Percentiles rank a stretch among this genome's conserved stretches.
Conservation (phyloP, 2,797 vertebrate genomes). For the Rhinoraja longicauda region DNA sequence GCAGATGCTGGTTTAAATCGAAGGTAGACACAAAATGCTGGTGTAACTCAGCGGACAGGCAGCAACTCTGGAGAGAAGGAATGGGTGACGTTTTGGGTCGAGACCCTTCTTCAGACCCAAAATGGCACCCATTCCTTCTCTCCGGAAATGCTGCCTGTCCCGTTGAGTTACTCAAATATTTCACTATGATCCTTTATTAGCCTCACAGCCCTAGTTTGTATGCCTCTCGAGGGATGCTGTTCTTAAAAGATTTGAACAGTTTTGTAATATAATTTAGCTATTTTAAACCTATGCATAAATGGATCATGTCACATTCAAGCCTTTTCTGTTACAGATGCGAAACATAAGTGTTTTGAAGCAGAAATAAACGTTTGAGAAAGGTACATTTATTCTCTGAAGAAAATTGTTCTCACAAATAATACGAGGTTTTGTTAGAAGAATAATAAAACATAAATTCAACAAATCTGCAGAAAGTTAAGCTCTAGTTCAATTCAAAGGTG, state of each 20-base stretch:
- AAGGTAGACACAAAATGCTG: too few species aligned
- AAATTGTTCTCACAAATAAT: neutral
- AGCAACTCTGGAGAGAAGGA: too few species aligned
- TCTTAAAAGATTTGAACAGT: neutral
- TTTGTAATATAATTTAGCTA: neutral
- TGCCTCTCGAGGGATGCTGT: neutral
- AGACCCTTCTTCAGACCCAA: too few species aligned
- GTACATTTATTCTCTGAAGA: neutral
- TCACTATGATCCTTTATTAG: too few species aligned
- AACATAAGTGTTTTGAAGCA: neutral
- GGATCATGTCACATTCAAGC: too few species aligned
- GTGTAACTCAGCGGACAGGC: too few species aligned
- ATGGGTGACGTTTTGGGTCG: too few species aligned
- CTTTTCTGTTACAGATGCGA: too few species aligned
- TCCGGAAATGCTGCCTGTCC: too few species aligned
- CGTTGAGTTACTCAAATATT: neutral
- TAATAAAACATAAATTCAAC: neutral
- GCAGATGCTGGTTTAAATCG: too few species aligned
- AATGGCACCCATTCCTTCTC: too few species aligned
- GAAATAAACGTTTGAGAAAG: neutral
- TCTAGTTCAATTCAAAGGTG: neutral
- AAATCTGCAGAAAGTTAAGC: neutral
- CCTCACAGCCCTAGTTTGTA: neutral
- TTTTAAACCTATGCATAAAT: neutral
- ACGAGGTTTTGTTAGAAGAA: neutral